phyloP scores from a whole-genome alignment of 2,113 vertebrate genomes.

The Theristicus caerulescens region DNA sequence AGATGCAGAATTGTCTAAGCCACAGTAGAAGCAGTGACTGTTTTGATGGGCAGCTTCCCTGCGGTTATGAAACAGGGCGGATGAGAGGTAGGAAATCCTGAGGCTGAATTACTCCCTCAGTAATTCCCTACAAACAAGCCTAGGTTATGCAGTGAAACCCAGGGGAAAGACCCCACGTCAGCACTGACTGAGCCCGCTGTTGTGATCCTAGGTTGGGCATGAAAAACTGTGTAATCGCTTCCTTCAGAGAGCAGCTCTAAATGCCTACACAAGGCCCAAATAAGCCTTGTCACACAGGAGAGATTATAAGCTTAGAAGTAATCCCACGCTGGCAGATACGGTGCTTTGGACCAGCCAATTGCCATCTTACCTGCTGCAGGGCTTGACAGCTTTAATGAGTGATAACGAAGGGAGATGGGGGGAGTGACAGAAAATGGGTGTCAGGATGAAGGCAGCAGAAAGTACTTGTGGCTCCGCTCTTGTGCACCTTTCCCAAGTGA shows the following conservation, averaged over 20 bases:
- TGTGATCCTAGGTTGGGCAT: background rate
- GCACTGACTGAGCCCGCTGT: accelerated
- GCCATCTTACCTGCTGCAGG: background rate
- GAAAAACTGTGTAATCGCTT: background rate
- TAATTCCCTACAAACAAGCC: background rate
- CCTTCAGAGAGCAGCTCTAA: background rate
- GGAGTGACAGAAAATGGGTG: background rate
- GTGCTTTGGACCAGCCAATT: background rate
- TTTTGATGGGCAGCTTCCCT: background rate
- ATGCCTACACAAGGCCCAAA: background rate
- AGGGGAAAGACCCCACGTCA: background rate
- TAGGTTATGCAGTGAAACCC: background rate
- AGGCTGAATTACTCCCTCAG: background rate
- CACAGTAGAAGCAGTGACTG: background rate
- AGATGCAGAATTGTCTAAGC: background rate
- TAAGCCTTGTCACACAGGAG: background rate
- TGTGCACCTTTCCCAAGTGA: background rate
- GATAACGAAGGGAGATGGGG: background rate
- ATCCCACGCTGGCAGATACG: background rate
- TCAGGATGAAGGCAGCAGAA: background rate
- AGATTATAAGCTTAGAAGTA: background rate
- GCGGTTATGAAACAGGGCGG: background rate
- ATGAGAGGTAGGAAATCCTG: background rate
- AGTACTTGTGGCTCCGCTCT: background rate
- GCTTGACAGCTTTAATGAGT: background rate